Evolutionary conservation across 2,888 invertebrate species (phyloP).

Genomic region (Ectropis crepuscularia): DNA sequence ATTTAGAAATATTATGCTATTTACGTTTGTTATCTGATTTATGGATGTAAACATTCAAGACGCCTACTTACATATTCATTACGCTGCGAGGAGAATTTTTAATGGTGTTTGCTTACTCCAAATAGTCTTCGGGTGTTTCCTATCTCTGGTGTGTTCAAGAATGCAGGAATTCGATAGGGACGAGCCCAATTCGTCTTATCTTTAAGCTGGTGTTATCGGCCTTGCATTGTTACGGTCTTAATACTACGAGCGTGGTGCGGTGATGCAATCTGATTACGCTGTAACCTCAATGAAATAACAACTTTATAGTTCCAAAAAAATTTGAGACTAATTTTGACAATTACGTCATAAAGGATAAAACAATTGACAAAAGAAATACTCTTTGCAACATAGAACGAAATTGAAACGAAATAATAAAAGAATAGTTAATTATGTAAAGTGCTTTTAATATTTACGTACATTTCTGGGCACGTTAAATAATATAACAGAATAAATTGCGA

Average conservation of each 20-base stretch:
- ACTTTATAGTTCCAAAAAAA: too few relatives aligned
- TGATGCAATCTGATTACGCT: conserved; percentile 17
- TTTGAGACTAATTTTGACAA: not conserved
- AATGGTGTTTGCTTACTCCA: conserved; percentile 24
- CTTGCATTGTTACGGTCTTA: conserved; percentile 31
- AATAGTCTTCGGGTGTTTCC: conserved; percentile 28
- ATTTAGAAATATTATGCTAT: conserved; percentile 14
- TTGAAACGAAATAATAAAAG: too few relatives aligned
- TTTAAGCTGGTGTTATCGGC: conserved; percentile 33
- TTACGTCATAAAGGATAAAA: not conserved
- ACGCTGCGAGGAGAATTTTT: conserved; percentile 8
- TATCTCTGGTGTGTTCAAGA: conserved; percentile 31
- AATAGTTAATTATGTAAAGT: too few relatives aligned
- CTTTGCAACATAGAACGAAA: too few relatives aligned
- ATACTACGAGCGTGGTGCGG: conserved; percentile 12
- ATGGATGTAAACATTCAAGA: conserved; percentile 21
- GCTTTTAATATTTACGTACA: too few relatives aligned
- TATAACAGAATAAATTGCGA: too few relatives aligned
- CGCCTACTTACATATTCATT: conserved; percentile 25
- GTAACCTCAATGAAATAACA: not conserved
- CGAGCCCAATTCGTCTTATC: conserved; percentile 39
- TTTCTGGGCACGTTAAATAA: too few relatives aligned
- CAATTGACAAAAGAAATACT: too few relatives aligned
- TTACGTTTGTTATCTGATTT: conserved; percentile 25
- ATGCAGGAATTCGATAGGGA: conserved; percentile 42